phyloP scores from a whole-genome alignment of 2,888 invertebrate genomes.

The Ornithoptera priamus region DNA sequence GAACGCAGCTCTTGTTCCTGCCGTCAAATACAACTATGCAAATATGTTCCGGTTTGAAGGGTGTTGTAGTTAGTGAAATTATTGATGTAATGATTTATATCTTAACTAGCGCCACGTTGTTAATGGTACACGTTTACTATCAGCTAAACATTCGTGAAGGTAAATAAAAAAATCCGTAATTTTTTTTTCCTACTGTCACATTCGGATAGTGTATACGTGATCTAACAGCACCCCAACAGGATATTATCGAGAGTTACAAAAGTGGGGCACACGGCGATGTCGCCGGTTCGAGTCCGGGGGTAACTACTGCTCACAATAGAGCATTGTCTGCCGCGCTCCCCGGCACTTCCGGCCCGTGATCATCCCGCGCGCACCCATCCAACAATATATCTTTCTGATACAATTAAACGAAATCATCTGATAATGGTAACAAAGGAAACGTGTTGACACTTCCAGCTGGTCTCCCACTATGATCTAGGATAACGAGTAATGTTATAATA shows the following conservation, averaged over 20 bases:
- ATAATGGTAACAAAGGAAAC: slow-evolving; percentile 13
- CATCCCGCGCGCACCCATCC: slow-evolving; percentile 52
- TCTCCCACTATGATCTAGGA: no score
- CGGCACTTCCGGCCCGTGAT: slow-evolving; percentile 57
- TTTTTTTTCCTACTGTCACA: no score
- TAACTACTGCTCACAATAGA: slow-evolving; percentile 68
- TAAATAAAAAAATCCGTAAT: no score
- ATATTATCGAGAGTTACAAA: slow-evolving; percentile 35
- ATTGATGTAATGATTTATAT: no score
- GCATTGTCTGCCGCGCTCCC: slow-evolving; percentile 61
- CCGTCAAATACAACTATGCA: no score
- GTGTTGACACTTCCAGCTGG: slow-evolving; percentile 6
- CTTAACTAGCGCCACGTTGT: no score
- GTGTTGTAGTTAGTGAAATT: no score
- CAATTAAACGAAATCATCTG: slow-evolving; percentile 16
- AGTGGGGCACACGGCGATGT: slow-evolving; percentile 49
- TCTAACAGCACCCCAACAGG: slow-evolving; percentile 27
- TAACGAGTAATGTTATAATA: no score
- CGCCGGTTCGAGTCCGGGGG: slow-evolving; percentile 50
- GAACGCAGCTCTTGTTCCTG: no score
- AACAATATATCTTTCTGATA: slow-evolving; percentile 8
- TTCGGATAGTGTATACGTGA: slow-evolving; percentile 6
- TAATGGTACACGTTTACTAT: no score
- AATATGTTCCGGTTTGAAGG: no score
- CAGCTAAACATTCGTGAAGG: no score